Percentiles rank a stretch among this genome's conserved stretches.
Conservation (phyloP, 2,797 vertebrate genomes). For the Coracias cyanogaster region DNA sequence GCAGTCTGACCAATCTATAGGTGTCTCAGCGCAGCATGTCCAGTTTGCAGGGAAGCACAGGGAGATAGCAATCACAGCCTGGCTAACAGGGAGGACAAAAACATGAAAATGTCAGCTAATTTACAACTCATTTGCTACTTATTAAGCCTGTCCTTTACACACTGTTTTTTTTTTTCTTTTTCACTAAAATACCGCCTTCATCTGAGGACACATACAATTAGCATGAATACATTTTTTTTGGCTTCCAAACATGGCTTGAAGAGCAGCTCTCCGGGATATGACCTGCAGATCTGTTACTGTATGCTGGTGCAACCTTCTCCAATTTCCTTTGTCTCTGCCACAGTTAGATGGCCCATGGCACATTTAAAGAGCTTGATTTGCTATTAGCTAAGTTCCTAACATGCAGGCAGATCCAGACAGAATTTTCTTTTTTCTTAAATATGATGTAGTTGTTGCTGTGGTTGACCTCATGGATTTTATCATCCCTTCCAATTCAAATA, state of each 20-base stretch:
- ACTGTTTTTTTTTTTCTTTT: accelerated
- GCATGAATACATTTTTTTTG: background rate
- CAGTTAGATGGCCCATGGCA: background rate
- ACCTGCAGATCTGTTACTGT: slow-evolving; percentile 3
- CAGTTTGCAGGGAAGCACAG: background rate
- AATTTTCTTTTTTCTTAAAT: background rate
- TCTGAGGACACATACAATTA: background rate
- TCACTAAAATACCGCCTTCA: background rate
- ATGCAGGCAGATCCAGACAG: background rate
- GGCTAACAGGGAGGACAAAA: background rate
- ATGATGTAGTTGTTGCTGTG: background rate
- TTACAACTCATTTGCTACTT: slow-evolving; percentile 57
- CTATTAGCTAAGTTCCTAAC: background rate
- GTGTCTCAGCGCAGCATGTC: background rate
- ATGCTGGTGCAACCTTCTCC: background rate
- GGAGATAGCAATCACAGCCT: background rate
- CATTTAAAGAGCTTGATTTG: background rate
- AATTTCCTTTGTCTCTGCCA: background rate
- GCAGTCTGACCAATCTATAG: background rate
- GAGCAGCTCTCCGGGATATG: background rate
- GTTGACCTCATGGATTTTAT: background rate
- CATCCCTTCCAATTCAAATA: background rate
- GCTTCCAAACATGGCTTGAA: slow-evolving; percentile 13
- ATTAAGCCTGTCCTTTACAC: background rate
- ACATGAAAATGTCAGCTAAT: slow-evolving; percentile 35